Conservation (phyloP, 2,888 invertebrate genomes). For the Girardia tigrina region DNA sequence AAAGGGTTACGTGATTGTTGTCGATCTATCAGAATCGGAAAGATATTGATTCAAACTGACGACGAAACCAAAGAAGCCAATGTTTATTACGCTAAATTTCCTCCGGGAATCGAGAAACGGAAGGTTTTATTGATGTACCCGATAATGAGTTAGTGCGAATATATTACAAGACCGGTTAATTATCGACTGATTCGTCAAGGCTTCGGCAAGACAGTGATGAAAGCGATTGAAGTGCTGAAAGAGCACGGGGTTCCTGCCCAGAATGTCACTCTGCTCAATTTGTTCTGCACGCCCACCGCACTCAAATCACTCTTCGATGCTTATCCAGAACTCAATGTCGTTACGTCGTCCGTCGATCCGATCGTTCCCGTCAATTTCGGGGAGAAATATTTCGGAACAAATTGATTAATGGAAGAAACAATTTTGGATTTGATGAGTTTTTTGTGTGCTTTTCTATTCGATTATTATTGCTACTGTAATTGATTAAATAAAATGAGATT, state of each 20-base stretch:
- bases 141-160: slow-evolving; percentile 66
- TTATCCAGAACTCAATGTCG: slow-evolving; percentile 63
- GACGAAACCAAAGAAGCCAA: slow-evolving; percentile 85
- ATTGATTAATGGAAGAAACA: no score
- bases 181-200: no score
- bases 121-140: slow-evolving; percentile 90
- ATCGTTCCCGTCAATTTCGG: slow-evolving; percentile 95
- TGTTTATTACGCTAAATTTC: slow-evolving; percentile 88
- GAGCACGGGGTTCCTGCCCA: slow-evolving; percentile 84
- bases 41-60: slow-evolving; percentile 89
- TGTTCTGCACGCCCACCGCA: slow-evolving; percentile 76
- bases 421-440: no score
- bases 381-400: slow-evolving; percentile 89
- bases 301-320: slow-evolving; percentile 36
- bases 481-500: no score
- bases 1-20: slow-evolving; percentile 72
- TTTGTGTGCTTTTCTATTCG: no score
- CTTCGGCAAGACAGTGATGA: slow-evolving; percentile 83
- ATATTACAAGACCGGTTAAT: not conserved
- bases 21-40: slow-evolving; percentile 89
- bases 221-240: slow-evolving; percentile 79
- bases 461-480: no score
- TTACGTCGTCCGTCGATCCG: slow-evolving; percentile 84
- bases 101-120: slow-evolving; percentile 76
- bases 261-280: slow-evolving; percentile 84